These are phyloP conservation scores for Eumacrocentrus americanus DNA, from an alignment of 2,888 invertebrate species.

Conservation along the genomic window DNA sequence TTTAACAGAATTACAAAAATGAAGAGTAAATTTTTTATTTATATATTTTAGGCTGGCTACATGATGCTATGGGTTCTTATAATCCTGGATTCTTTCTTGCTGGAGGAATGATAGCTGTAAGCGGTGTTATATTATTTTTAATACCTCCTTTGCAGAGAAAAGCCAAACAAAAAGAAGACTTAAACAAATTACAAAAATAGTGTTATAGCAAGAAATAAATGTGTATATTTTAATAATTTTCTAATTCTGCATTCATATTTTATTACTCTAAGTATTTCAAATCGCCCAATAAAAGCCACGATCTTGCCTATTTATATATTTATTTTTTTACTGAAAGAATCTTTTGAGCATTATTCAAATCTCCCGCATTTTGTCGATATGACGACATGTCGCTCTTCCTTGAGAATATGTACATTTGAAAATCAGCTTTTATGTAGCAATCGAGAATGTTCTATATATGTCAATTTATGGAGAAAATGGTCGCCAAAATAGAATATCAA, in stretches of 20 bases:
- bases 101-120: constrained; percentile 82
- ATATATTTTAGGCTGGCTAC: constrained; percentile 76
- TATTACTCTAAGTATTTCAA: no score
- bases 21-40: constrained; percentile 20
- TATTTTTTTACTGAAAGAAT: no score
- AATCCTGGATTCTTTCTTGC: constrained; percentile 88
- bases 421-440: not conserved
- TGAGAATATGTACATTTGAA: no score
- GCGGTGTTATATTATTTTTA: constrained; percentile 86
- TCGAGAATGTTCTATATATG: constrained; percentile 7
- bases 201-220: constrained; percentile 3
- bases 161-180: no score
- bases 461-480: not conserved
- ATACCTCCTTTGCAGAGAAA: constrained; percentile 75
- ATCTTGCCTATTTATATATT: no score
- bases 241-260: not conserved
- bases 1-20: no score
- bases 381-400: no score
- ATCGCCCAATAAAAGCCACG: no score
- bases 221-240: constrained; percentile 1
- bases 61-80: constrained; percentile 78
- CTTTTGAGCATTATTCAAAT: no score
- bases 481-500: not conserved
- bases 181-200: not conserved
- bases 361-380: no score